Evolutionary conservation across 2,888 invertebrate genomes (phyloP), one percentile per base, ranked within the genome.

Genomic region (Candidula unifasciata): DNA sequence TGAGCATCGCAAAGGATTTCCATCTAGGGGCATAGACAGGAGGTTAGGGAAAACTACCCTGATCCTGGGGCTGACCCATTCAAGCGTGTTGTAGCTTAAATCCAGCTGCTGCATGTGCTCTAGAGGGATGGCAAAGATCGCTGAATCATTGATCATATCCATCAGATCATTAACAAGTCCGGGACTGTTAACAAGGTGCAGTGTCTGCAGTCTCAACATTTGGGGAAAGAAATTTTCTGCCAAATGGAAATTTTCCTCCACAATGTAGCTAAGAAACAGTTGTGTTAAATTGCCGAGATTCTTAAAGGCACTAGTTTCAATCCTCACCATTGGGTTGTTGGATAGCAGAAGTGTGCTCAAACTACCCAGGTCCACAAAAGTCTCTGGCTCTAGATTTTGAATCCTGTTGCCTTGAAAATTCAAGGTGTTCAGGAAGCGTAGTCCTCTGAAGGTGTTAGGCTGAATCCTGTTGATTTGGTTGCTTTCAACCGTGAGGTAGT

Each of bases 1-100:
- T 84, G 93, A 92, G 92, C 97, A 97, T 90, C 96, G 95, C 94
- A 96, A 95, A 37, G 95, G 95, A 92, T 97, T 97, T 8, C 96
- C 96, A 83, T 95, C 95, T 84, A 97, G 93, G 89, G 96, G 95
- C 77, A 97, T 93, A 33, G 95, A 94, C 89, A 95, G 95, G 79
- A 97, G 93, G 91, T 96, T 96, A 0, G 96, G 96, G 87, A 97
- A 95, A 91, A 96, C 95, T 91, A 95, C 95, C 78, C 96, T 94
- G 84, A 97, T 94, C 92, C 96, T 96, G 84, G 95, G 95, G 87
- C 96, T 95, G 81, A 97, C 94, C 87, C 95, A 95, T 82, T 95
- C 95, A 90, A 97, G 94, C 87, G 95, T 95, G 86, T 95, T 95
- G 88, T 95, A 94, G 88, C 96, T 95, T 85, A 97, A 93, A 93